Evolutionary conservation across 2,888 invertebrate genomes (phyloP), one percentile per base, ranked within the genome.

Genomic region (Priocnemis perturbator): DNA sequence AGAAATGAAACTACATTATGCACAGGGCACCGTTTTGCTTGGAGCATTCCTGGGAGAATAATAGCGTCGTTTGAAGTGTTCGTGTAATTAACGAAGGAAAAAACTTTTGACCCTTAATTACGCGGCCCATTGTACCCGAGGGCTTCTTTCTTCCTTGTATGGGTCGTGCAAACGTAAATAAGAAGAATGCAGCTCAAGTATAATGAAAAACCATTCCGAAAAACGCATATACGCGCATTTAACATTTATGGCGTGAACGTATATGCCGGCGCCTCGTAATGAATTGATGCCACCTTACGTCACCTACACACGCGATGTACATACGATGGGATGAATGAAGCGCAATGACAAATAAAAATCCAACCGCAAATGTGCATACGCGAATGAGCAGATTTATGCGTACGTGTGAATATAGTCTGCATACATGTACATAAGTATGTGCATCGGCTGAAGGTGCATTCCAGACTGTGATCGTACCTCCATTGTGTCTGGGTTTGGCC

Each of bases 61-160:
- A 79, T 79, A 76, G 77, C 73, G 61, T 69, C 79, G 72, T 76
- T 79, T 77, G 67, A 77, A 79, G 68, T 74, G 74, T 76, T 79
- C 65, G 67, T 72, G 78, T 79, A 79, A 79, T 79, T 79, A 79
- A 77, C 71, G 77, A 71, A 77, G 72, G 78, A 73, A 78, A 74
- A 79, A 79, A 79, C 73, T 79, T 76, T 69, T 73, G 74, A 73
- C 76, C 71, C 68, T 74, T 73, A 79, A 79, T 79, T 79, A 79
- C 75, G 73, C 63, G 61, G 71, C 56, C 79, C 66, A 79, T 79
- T 79, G 76, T 79, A 58, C 66, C 57, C 53, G 66, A 26, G 63
- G 55, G 67, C 55, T 67, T 74, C 69, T 72, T 75, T 73, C 74
- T 64, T 52, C 30, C 50, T 52, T 37, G 30, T 48, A 47, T 21